phyloP scores from a whole-genome alignment of 1,140 invertebrate genomes.

The Anoplophora glabripennis region DNA sequence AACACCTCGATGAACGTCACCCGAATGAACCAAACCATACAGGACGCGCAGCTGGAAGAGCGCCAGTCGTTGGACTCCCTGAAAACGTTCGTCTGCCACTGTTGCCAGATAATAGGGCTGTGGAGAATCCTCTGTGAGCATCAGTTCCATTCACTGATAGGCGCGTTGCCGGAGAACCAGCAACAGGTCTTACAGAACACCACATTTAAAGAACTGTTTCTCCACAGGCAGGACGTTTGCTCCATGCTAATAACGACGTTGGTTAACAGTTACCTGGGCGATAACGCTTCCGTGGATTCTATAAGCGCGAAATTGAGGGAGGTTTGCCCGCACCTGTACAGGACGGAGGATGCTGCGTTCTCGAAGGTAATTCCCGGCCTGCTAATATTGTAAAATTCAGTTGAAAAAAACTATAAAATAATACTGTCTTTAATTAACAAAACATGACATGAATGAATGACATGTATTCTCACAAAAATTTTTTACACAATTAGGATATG shows the following conservation, averaged over 20 bases:
- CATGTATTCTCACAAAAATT: too few relatives aligned
- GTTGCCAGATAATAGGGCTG: conserved; percentile 87
- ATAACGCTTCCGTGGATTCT: conserved; percentile 90
- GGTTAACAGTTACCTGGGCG: conserved; percentile 85
- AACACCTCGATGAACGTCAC: conserved; percentile 27
- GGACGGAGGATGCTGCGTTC: conserved; percentile 92
- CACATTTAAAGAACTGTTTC: conserved; percentile 73
- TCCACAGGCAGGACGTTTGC: conserved; percentile 80
- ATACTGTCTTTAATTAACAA: too few relatives aligned
- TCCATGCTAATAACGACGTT: conserved; percentile 70
- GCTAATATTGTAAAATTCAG: too few relatives aligned
- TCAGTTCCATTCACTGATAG: conserved; percentile 81
- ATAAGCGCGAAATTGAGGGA: conserved; percentile 86
- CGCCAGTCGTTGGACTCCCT: conserved; percentile 76
- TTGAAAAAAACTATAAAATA: too few relatives aligned
- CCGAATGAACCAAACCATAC: conserved; percentile 34
- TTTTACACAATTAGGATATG: too few relatives aligned
- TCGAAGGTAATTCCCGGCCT: conserved; percentile 87
- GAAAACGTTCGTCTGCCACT: conserved; percentile 72
- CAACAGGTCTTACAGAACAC: conserved; percentile 58
- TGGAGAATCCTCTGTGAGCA: conserved; percentile 93
- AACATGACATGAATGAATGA: too few relatives aligned
- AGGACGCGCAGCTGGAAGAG: conserved; percentile 52
- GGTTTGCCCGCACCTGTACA: conserved; percentile 91
- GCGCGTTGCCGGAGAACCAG: conserved; percentile 59